These are phyloP conservation scores for Perizoma flavofasciatum DNA, from an alignment of 2,888 invertebrate genomes.

Conservation along the genomic window DNA sequence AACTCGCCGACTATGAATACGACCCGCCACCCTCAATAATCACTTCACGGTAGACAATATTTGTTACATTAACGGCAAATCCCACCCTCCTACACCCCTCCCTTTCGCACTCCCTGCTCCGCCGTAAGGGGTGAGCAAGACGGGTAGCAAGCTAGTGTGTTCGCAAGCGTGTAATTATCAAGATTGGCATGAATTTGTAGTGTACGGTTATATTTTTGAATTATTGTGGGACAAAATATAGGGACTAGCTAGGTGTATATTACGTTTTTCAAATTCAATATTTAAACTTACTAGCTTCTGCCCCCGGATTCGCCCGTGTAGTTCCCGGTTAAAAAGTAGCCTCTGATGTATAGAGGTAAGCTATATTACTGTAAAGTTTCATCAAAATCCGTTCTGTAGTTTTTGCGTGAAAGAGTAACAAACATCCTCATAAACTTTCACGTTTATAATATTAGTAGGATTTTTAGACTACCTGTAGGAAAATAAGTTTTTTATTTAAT, in stretches of 20 bases:
- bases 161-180: conserved; percentile 44
- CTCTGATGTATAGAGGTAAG: too few species aligned
- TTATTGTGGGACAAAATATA: conserved; percentile 26
- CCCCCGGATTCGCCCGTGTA: conserved; percentile 1
- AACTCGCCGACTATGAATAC: conserved; percentile 47
- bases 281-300: too few species aligned
- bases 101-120: conserved; percentile 30
- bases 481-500: too few species aligned
- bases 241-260: background rate
- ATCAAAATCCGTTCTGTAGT: too few species aligned
- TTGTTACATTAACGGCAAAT: conserved; percentile 65
- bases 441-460: too few species aligned
- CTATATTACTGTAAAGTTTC: too few species aligned
- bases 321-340: background rate
- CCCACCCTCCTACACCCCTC: conserved; percentile 32
- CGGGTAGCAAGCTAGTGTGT: conserved; percentile 20
- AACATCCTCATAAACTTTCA: too few species aligned
- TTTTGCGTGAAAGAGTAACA: too few species aligned
- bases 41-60: conserved; percentile 68
- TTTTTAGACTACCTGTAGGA: too few species aligned
- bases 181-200: conserved; percentile 46
- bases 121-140: conserved; percentile 30
- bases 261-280: too few species aligned
- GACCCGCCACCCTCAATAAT: conserved; percentile 49
- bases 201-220: conserved; percentile 41